A percentile compares a stretch with the other conserved stretches of the same genome.
Conservation (phyloP, 2,888 invertebrate species). For the Ethmia dodecea region DNA sequence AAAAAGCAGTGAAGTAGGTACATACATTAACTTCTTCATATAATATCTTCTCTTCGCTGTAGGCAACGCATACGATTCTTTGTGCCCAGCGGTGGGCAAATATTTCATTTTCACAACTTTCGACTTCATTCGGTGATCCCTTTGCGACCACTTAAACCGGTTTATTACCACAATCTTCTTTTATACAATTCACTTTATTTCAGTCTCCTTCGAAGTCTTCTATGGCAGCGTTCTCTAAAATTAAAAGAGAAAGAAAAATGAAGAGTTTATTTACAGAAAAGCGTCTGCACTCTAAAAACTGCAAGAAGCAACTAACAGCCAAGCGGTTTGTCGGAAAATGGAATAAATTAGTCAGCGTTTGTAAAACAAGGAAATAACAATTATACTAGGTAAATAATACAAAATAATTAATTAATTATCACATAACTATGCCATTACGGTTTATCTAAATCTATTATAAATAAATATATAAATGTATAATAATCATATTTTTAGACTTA, state of each 20-base stretch:
- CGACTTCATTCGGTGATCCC: conserved; percentile 67
- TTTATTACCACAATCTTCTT: conserved; percentile 6
- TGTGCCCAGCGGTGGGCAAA: conserved; percentile 76
- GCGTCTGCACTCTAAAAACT: conserved; percentile 12
- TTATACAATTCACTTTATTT: conserved; percentile 3
- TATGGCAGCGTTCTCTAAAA: conserved; percentile 13
- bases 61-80: conserved; percentile 79
- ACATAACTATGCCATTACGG: too few species aligned
- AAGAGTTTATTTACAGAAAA: conserved; percentile 53
- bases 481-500: too few species aligned
- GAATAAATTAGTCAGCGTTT: conserved; percentile 7
- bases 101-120: conserved; percentile 79
- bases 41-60: conserved; percentile 78
- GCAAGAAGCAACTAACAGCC: conserved; percentile 19
- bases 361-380: background rate
- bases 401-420: too few species aligned
- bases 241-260: conserved; percentile 47
- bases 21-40: conserved; percentile 82
- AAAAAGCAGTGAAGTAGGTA: conserved; percentile 9
- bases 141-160: conserved; percentile 16
- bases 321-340: conserved; percentile 8
- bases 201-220: conserved; percentile 23
- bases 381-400: too few species aligned
- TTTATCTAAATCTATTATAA: too few species aligned
- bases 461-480: too few species aligned